A percentile compares a stretch with the other conserved stretches of the same genome.
Evolutionary conservation across 2,888 invertebrate species (phyloP).

Genomic region (Osmoderma eremita): DNA sequence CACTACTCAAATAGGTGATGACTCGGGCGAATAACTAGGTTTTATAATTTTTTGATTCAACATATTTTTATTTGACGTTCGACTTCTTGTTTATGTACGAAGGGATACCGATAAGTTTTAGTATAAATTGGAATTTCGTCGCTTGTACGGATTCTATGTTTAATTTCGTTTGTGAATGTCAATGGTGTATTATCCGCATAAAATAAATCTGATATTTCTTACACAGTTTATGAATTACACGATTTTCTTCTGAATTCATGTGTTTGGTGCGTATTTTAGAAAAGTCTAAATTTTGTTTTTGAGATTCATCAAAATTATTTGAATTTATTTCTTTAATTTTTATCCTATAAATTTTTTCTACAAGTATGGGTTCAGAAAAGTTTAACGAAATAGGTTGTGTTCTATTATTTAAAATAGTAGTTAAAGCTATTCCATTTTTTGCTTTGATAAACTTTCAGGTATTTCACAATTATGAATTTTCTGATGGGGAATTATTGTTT

Average conservation of each 20-base stretch:
- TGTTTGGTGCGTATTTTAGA: slow-evolving; percentile 43
- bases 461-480: too few relatives aligned
- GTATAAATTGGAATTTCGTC: slow-evolving; percentile 46
- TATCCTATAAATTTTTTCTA: slow-evolving; percentile 35
- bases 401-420: too few relatives aligned
- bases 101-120: slow-evolving; percentile 51
- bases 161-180: slow-evolving; percentile 45
- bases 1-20: background rate
- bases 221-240: slow-evolving; percentile 38
- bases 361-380: slow-evolving; percentile 39
- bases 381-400: background rate
- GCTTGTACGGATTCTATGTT: slow-evolving; percentile 47
- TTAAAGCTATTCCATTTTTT: too few relatives aligned
- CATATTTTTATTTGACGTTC: slow-evolving; percentile 46
- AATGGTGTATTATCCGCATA: slow-evolving; percentile 37
- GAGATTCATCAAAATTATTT: slow-evolving; percentile 13
- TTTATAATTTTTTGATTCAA: slow-evolving; percentile 47
- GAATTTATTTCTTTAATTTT: slow-evolving; percentile 20
- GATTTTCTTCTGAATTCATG: slow-evolving; percentile 45
- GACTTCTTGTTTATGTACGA: slow-evolving; percentile 50
- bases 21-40: slow-evolving; percentile 32
- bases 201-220: slow-evolving; percentile 45
- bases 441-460: too few relatives aligned
- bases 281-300: slow-evolving; percentile 19
- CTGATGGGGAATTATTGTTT: background rate